Percentiles rank a stretch among this genome's conserved stretches.
These are phyloP conservation scores for Macroteleia sp. DNA, from an alignment of 2,888 invertebrate species.

Conservation along the genomic window DNA sequence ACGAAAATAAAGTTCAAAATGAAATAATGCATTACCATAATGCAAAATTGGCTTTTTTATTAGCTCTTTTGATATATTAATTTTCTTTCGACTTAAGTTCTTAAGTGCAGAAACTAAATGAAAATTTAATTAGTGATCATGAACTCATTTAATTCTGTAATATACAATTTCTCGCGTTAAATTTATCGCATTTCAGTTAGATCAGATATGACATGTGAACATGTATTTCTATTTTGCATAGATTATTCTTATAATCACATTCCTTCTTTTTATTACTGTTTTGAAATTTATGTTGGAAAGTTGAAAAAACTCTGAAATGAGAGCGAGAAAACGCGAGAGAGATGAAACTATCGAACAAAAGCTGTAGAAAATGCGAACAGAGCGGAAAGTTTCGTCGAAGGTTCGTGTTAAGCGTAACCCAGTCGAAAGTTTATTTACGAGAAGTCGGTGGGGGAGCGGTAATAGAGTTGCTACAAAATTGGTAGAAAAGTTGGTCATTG, in stretches of 20 bases:
- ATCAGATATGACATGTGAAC: slow-evolving; percentile 1
- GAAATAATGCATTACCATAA: no score
- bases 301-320: not conserved
- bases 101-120: no score
- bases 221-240: slow-evolving; percentile 1
- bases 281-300: slow-evolving; percentile 29
- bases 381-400: slow-evolving; percentile 49
- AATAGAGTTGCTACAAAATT: slow-evolving; percentile 58
- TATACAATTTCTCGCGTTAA: no score
- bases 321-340: not conserved
- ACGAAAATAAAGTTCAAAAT: no score
- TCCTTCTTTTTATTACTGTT: slow-evolving; percentile 10
- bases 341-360: slow-evolving; percentile 23
- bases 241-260: slow-evolving; percentile 16
- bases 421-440: slow-evolving; percentile 64
- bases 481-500: slow-evolving; percentile 54
- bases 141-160: no score
- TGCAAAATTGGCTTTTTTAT: no score
- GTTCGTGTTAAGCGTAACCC: slow-evolving; percentile 49
- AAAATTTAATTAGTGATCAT: no score
- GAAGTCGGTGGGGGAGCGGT: slow-evolving; percentile 18
- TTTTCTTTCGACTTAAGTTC: no score
- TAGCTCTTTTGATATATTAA: no score
- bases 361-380: slow-evolving; percentile 46
- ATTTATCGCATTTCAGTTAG: no score